Evolutionary conservation across 2,888 invertebrate genomes (phyloP).

Genomic region (Cataglyphis albicans): DNA sequence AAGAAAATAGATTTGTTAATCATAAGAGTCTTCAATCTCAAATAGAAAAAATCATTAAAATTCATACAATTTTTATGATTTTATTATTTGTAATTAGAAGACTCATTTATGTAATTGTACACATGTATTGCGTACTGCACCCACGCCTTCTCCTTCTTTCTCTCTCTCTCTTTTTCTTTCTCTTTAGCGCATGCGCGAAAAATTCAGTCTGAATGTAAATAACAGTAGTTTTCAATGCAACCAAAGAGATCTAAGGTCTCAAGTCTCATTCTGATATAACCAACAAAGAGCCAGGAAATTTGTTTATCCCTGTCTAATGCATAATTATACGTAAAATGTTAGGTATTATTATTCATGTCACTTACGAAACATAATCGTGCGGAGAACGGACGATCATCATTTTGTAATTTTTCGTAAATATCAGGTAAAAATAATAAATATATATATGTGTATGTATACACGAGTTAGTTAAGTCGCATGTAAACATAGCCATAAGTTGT

Average conservation of each 20-base stretch:
- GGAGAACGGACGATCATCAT: constrained; percentile 46
- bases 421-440: background rate
- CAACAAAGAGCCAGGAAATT: constrained; percentile 60
- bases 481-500: constrained; percentile 29
- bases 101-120: background rate
- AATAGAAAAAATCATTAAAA: background rate
- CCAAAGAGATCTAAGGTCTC: background rate
- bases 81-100: background rate
- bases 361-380: constrained; percentile 54
- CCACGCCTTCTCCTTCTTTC: background rate
- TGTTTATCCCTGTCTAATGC: constrained; percentile 32
- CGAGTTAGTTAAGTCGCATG: background rate
- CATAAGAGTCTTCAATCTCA: background rate
- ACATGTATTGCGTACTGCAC: background rate
- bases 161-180: too few species aligned
- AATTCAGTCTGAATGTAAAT: background rate
- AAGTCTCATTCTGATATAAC: constrained; percentile 26
- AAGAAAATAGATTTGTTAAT: background rate
- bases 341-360: constrained; percentile 65
- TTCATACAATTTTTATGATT: background rate
- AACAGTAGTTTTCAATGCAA: constrained; percentile 6
- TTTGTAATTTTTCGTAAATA: constrained; percentile 55
- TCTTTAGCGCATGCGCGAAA: background rate
- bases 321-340: constrained; percentile 57
- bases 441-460: background rate